Conservation (phyloP, 2,113 vertebrate genomes). For the Columba janthina region DNA sequence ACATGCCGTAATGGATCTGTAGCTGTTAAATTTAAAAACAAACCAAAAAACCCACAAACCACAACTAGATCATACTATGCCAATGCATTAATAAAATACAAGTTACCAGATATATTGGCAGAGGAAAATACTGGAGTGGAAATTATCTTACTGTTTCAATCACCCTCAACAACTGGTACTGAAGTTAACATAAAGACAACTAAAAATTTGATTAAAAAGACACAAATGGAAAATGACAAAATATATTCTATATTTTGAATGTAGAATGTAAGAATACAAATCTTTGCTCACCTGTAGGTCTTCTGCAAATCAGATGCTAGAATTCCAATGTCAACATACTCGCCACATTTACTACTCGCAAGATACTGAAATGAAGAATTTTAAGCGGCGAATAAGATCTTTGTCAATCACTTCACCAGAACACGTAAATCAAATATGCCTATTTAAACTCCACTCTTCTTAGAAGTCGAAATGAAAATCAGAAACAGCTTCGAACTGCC, state of each 20-base stretch:
- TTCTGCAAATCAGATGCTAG: slow-evolving; percentile 88
- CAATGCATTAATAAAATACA: neutral
- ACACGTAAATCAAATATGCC: neutral
- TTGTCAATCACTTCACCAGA: neutral
- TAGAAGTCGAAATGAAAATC: neutral
- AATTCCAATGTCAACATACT: slow-evolving; percentile 84
- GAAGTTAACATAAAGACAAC: neutral
- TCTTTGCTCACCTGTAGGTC: slow-evolving; percentile 81
- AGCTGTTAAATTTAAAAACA: neutral
- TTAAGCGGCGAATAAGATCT: neutral
- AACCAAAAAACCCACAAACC: neutral
- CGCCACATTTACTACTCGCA: slow-evolving; percentile 74
- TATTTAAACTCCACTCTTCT: neutral
- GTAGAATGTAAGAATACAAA: neutral
- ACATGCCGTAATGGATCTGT: neutral
- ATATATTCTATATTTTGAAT: neutral
- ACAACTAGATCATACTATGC: neutral
- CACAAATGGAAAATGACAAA: neutral
- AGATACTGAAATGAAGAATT: slow-evolving; percentile 83
- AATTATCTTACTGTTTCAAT: neutral
- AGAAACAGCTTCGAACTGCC: neutral
- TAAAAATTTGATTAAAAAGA: neutral
- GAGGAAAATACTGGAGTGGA: neutral
- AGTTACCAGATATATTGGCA: neutral
- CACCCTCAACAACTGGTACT: neutral